Conservation (phyloP, 1,140 invertebrate genomes). For the Thereuonema tuberculata region DNA sequence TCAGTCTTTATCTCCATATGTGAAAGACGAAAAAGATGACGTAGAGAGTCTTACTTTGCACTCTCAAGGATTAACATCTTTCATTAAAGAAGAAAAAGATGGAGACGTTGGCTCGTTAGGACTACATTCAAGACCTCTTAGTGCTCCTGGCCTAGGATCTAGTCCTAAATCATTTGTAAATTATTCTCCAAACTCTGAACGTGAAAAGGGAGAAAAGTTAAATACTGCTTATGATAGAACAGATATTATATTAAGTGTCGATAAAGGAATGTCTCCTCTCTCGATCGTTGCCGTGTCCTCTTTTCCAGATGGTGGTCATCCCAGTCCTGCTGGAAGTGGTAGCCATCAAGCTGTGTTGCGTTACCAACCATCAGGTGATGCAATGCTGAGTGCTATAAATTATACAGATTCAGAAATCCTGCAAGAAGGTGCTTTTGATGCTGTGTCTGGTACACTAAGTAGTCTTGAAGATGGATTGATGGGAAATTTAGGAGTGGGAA, state of each 20-base stretch:
- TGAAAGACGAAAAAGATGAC: too few relatives aligned
- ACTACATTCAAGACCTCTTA: conserved; percentile 1
- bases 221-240: background rate
- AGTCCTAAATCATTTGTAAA: conserved; percentile 3
- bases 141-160: background rate
- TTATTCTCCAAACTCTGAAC: background rate
- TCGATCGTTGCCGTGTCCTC: conserved; percentile 22
- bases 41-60: too few relatives aligned
- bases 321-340: conserved; percentile 22
- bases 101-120: background rate
- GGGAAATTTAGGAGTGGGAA: conserved; percentile 20
- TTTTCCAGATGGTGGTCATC: conserved; percentile 25
- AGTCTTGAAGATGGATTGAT: conserved; percentile 29
- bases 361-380: conserved; percentile 22
- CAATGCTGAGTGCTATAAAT: conserved; percentile 34
- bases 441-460: conserved; percentile 21
- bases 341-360: conserved; percentile 1
- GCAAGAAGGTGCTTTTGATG: conserved; percentile 31
- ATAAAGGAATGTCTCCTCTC: conserved; percentile 21
- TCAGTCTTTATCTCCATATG: too few relatives aligned
- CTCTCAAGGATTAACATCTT: too few relatives aligned
- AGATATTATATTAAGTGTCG: background rate
- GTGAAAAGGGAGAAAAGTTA: conserved; percentile 2
- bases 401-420: conserved; percentile 32
- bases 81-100: conserved; percentile 7